phyloP scores from a whole-genome alignment of 2,888 invertebrate genomes.

The Didymodactylos carnosus region DNA sequence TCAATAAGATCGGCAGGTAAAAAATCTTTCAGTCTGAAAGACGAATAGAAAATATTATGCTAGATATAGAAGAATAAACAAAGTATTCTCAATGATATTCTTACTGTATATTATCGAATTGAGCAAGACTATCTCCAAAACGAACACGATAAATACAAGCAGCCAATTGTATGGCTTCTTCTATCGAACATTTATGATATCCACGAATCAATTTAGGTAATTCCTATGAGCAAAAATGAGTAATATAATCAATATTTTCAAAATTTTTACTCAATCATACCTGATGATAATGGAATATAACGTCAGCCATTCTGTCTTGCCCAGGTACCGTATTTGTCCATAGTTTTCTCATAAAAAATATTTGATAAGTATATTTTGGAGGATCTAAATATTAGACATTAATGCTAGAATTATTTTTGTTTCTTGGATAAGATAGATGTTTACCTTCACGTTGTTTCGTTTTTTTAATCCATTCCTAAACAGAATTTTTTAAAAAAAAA shows the following conservation, averaged over 20 bases:
- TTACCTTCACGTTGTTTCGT: conserved; percentile 64
- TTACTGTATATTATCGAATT: conserved; percentile 41
- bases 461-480: conserved; percentile 56
- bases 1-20: conserved; percentile 79
- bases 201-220: conserved; percentile 72
- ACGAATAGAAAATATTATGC: conserved; percentile 15
- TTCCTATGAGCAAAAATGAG: conserved; percentile 46
- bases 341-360: conserved; percentile 85
- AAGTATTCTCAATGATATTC: background rate
- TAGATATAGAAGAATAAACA: no score
- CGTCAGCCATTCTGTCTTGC: conserved; percentile 62
- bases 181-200: conserved; percentile 85
- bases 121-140: conserved; percentile 72
- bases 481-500: background rate
- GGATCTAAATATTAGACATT: no score
- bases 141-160: conserved; percentile 82
- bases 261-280: background rate
- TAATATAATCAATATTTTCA: background rate
- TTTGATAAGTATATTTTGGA: conserved; percentile 56
- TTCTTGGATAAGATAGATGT: no score
- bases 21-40: conserved; percentile 65
- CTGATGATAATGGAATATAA: conserved; percentile 63
- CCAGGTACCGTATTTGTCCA: conserved; percentile 80
- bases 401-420: no score
- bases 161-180: conserved; percentile 76